Conservation (phyloP, 2,797 vertebrate species). For the Hozukius guyotensis region DNA sequence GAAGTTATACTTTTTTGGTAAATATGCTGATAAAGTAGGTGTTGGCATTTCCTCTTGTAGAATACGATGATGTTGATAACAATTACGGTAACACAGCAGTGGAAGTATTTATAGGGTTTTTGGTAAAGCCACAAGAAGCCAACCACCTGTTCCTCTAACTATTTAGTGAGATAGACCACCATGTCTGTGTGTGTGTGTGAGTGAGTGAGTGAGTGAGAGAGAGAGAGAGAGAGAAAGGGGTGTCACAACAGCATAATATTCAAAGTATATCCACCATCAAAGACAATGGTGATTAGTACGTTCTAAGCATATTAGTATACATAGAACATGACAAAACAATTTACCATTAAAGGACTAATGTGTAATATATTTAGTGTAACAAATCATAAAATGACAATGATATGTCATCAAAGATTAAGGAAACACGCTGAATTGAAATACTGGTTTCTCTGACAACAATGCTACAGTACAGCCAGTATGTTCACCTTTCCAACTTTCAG, state of each 20-base stretch:
- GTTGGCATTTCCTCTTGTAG: neutral
- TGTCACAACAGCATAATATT: neutral
- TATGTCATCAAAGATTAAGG: no score
- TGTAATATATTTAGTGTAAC: no score
- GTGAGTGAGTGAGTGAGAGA: neutral
- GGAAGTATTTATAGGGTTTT: conserved; percentile 43
- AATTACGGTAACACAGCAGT: conserved; percentile 13
- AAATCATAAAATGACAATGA: no score
- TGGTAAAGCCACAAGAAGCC: conserved; percentile 14
- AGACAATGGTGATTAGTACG: neutral
- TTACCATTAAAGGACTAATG: neutral
- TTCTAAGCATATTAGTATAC: neutral
- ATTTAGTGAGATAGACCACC: conserved; percentile 46
- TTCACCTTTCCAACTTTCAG: no score
- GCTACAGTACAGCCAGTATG: no score
- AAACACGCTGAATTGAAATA: no score
- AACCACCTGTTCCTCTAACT: conserved; percentile 49
- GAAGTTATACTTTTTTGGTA: neutral
- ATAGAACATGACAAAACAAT: neutral
- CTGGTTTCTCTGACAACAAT: no score
- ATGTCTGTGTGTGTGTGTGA: neutral
- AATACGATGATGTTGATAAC: neutral
- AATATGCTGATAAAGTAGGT: neutral
- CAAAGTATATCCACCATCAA: neutral
- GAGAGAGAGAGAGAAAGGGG: neutral